A percentile compares a stretch with the other conserved stretches of the same genome.
Evolutionary conservation across 2,888 invertebrate genomes (phyloP).

Genomic region (Polia nebulosa): DNA sequence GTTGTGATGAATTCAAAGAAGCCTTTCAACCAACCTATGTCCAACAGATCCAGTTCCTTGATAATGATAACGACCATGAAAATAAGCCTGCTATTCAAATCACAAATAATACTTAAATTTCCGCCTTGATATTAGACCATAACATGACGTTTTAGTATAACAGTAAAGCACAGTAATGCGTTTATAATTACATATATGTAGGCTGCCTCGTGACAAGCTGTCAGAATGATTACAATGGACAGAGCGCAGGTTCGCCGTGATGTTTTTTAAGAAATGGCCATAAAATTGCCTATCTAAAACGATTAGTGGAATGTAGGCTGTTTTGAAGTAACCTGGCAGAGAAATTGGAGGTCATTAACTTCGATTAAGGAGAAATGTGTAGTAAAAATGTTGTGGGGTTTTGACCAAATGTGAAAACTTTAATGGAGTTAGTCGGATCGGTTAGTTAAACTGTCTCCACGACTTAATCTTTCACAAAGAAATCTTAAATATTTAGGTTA

Average conservation of each 20-base stretch:
- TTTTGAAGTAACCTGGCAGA: constrained; percentile 19
- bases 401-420: constrained; percentile 4
- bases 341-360: constrained; percentile 31
- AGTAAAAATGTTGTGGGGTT: constrained; percentile 24
- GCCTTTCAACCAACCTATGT: constrained; percentile 1
- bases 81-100: constrained; percentile 54
- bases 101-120: constrained; percentile 59
- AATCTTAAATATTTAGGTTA: background rate
- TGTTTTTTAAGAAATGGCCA: constrained; percentile 60
- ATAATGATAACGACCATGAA: constrained; percentile 61
- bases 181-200: constrained; percentile 88
- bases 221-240: constrained; percentile 57
- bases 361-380: constrained; percentile 8
- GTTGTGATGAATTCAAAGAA: background rate
- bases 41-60: constrained; percentile 26
- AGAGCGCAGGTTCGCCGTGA: constrained; percentile 39
- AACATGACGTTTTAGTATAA: constrained; percentile 63
- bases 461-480: background rate
- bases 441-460: background rate
- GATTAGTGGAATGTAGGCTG: constrained; percentile 32
- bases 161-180: constrained; percentile 87
- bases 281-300: constrained; percentile 49
- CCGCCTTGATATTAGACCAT: constrained; percentile 63
- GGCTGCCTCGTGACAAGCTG: constrained; percentile 81
- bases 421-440: background rate